These are phyloP conservation scores for Lampris incognitus DNA, from an alignment of 2,113 vertebrate species.

Conservation along the genomic window DNA sequence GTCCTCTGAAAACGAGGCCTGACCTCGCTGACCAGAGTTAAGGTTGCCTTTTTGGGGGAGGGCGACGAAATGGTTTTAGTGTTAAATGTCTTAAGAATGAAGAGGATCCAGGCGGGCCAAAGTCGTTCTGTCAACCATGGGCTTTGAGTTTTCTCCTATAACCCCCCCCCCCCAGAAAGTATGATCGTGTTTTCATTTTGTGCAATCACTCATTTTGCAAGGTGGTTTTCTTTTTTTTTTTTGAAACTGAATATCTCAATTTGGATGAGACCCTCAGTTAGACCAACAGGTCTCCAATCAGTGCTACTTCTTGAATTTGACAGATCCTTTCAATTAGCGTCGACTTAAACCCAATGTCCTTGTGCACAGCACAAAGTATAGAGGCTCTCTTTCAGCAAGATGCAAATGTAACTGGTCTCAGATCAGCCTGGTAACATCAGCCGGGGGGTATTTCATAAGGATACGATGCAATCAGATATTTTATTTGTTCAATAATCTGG, in stretches of 20 bases:
- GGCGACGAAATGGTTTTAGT: too few relatives aligned
- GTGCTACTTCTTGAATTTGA: not conserved
- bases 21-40: not conserved
- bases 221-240: not conserved
- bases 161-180: not conserved
- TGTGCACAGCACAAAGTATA: slow-evolving; percentile 60
- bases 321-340: slow-evolving; percentile 3
- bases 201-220: not conserved
- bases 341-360: slow-evolving; percentile 13
- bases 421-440: slow-evolving; percentile 4
- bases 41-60: not conserved
- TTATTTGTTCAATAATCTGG: not conserved
- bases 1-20: not conserved
- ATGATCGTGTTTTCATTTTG: not conserved
- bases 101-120: too few relatives aligned
- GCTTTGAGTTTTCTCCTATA: too few relatives aligned
- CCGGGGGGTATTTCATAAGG: not conserved
- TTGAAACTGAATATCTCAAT: not conserved
- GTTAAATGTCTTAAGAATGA: too few relatives aligned
- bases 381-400: not conserved
- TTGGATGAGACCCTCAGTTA: not conserved
- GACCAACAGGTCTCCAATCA: not conserved
- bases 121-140: not conserved
- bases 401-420: not conserved
- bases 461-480: not conserved